Conservation (phyloP, 2,888 invertebrate genomes). For the Crioceris asparagi region DNA sequence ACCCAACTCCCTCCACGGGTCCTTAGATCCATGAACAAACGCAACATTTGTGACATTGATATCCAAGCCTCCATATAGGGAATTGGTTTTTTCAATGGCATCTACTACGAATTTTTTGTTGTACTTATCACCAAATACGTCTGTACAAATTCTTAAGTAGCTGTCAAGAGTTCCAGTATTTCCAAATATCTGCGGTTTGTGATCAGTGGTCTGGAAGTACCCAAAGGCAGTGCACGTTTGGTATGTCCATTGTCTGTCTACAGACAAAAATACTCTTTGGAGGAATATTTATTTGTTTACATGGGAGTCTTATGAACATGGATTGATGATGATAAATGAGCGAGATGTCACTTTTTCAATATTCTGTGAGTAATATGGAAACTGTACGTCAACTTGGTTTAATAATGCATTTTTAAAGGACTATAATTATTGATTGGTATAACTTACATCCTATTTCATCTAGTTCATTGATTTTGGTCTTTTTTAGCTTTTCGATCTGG, state of each 20-base stretch:
- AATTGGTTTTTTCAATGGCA: conserved; percentile 48
- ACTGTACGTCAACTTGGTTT: no score
- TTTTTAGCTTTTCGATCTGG: no score
- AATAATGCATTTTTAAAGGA: no score
- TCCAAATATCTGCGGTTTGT: conserved; percentile 54
- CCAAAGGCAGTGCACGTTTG: conserved; percentile 96
- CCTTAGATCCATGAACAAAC: conserved; percentile 48
- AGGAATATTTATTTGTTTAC: no score
- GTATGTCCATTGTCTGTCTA: conserved; percentile 81
- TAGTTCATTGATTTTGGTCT: no score
- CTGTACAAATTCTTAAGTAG: conserved; percentile 62
- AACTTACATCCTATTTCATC: no score
- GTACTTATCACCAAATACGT: conserved; percentile 52
- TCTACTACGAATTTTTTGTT: conserved; percentile 45
- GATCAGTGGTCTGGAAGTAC: conserved; percentile 81
- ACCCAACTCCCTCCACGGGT: conserved; percentile 48
- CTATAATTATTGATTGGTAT: no score
- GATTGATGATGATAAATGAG: no score
- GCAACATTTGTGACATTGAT: conserved; percentile 46
- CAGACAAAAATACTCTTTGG: no score
- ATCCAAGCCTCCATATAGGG: conserved; percentile 40
- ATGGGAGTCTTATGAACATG: no score
- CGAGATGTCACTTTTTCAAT: no score
- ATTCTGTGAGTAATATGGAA: no score
- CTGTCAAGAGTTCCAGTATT: conserved; percentile 55